A percentile compares a stretch with the other conserved stretches of the same genome.
Conservation (phyloP, 2,797 vertebrate species). For the Spinus pinus region DNA sequence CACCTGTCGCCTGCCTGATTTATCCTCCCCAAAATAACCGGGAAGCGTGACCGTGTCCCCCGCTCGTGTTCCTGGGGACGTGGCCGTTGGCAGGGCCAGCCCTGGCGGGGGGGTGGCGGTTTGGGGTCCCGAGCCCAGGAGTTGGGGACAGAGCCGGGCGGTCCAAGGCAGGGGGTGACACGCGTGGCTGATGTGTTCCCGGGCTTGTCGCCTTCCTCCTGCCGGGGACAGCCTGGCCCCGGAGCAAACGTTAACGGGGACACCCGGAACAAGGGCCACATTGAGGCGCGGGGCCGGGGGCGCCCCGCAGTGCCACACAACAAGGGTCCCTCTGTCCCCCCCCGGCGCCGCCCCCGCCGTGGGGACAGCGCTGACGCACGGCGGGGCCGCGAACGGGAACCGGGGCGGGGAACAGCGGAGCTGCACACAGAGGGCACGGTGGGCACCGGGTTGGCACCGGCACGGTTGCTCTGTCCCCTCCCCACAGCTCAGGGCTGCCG, state of each 20-base stretch:
- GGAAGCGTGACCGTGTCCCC: slow-evolving; percentile 42
- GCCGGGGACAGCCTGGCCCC: not conserved
- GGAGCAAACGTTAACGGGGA: not conserved
- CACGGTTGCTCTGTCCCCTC: not conserved
- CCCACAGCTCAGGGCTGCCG: not conserved
- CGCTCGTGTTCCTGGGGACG: not conserved
- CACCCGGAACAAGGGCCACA: slow-evolving; percentile 71
- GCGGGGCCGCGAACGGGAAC: not conserved
- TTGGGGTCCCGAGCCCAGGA: not conserved
- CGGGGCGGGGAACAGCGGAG: not conserved
- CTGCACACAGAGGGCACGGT: not conserved
- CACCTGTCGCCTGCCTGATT: slow-evolving; percentile 72
- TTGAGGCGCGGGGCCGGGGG: slow-evolving; percentile 59
- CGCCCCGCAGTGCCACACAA: not conserved
- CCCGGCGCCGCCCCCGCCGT: not conserved
- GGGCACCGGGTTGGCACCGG: not conserved
- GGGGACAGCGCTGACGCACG: not conserved
- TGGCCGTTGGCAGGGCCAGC: not conserved
- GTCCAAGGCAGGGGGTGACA: fast-evolving
- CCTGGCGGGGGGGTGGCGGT: not conserved
- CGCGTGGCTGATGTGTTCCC: fast-evolving
- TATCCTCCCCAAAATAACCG: slow-evolving; percentile 70
- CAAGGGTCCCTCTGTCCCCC: slow-evolving; percentile 16
- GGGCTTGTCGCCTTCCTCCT: not conserved
- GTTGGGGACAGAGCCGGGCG: not conserved